A percentile compares a stretch with the other conserved stretches of the same genome.
These are phyloP conservation scores for Vanacampus margaritifer DNA, from an alignment of 2,113 vertebrate genomes.

Conservation along the genomic window DNA sequence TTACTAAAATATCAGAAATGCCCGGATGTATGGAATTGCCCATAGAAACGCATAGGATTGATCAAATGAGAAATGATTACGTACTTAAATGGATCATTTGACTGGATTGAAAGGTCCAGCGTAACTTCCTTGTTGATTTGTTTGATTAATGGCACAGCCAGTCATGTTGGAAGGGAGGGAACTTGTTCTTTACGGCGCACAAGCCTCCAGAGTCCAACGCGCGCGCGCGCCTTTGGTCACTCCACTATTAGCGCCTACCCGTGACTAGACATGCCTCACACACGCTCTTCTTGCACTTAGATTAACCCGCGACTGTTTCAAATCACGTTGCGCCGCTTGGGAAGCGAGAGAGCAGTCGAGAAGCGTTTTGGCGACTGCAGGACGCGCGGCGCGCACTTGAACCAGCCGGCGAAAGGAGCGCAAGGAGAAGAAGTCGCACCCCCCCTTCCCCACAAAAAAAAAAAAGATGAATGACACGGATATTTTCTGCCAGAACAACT, in stretches of 20 bases:
- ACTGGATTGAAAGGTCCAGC: neutral
- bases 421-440: neutral
- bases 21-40: too few relatives aligned
- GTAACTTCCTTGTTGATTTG: slow-evolving; percentile 8
- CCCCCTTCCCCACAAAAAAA: neutral
- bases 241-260: slow-evolving; percentile 16
- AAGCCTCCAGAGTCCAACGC: neutral
- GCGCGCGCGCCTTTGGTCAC: neutral
- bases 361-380: neutral
- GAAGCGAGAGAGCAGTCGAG: neutral
- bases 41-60: neutral
- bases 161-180: slow-evolving; percentile 45
- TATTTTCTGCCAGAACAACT: slow-evolving; percentile 47
- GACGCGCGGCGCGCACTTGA: slow-evolving; percentile 17
- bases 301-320: slow-evolving; percentile 2
- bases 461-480: slow-evolving; percentile 67
- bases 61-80: neutral
- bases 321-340: neutral
- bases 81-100: neutral
- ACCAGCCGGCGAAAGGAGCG: neutral
- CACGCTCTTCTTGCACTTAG: neutral
- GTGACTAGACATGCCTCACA: slow-evolving; percentile 8
- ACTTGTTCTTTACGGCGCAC: slow-evolving; percentile 23
- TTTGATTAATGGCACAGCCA: slow-evolving; percentile 9
- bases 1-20: too few relatives aligned